Evolutionary conservation across 2,797 vertebrate genomes (phyloP), one percentile per base, ranked within the genome.

Genomic region (Neoniphon sammara): DNA sequence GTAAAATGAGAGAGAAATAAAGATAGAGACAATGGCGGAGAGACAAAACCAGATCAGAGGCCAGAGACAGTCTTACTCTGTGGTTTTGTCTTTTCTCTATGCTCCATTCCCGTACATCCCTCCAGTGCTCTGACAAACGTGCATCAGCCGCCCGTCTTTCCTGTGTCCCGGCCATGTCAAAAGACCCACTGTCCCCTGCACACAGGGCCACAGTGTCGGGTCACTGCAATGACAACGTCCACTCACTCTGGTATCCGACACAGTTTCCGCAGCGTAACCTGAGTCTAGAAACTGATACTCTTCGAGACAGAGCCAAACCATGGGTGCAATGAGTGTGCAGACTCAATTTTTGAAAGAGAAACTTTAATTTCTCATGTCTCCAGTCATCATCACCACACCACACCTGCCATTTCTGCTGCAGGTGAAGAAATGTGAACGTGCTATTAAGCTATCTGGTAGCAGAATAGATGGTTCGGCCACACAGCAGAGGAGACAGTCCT

Each of bases 1-100:
- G 59, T 2, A 2, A 39, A 27, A 27, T 27, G 25, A 27, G 25
- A 27, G 25, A 27, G 25, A 27, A 27, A 27, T 2, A 27, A 4
- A 27, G 25, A 27, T 2, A 27, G 25, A 2, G 25, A 27, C 25
- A 27, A 4, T 27, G 2, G 46, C 21, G 17, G n/a, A 75, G 25
- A 65, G 44, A 66, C 49, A 54, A 60, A 74, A 34, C 34, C 50
- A 27, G 14, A 15, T 58, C 53, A 72, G 47, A 75, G 57, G 44
- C 58, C 52, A 73, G 34, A 52, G 49, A n/a, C 9, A 2, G 7
- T 76, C 85, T 81, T 82, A 80, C 77, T 77, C 60, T 52, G 65
- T 87, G 77, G 80, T 53, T 78, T 75, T 88, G 86, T 87, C 89
- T 91, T 73, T 84, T 89, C 85, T 91, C 88, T 59, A 84, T 86